phyloP scores from a whole-genome alignment of 2,113 vertebrate genomes.

The Meleagris gallopavo region DNA sequence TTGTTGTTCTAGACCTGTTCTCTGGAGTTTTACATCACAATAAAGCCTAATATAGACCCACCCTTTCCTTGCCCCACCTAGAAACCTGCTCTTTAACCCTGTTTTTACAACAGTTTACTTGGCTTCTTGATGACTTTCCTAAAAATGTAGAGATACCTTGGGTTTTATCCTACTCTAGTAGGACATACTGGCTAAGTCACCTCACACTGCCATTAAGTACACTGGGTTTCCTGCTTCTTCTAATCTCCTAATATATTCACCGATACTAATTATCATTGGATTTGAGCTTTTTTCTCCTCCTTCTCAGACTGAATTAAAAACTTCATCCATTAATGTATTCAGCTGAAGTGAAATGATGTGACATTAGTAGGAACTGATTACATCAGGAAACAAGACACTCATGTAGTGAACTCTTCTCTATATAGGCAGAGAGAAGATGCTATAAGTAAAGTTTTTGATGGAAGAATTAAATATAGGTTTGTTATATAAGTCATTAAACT shows the following conservation, averaged over 20 bases:
- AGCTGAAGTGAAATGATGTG: accelerated
- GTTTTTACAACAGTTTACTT: neutral
- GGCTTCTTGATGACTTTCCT: neutral
- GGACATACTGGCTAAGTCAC: neutral
- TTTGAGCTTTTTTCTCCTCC: neutral
- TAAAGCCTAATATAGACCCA: neutral
- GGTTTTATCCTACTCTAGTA: neutral
- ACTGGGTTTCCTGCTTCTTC: neutral
- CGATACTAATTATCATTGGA: neutral
- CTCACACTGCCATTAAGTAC: neutral
- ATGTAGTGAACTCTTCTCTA: neutral
- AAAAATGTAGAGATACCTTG: neutral
- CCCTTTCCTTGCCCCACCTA: neutral
- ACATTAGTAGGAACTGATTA: neutral
- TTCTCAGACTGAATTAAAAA: neutral
- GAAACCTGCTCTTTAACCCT: neutral
- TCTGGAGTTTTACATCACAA: neutral
- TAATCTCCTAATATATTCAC: neutral
- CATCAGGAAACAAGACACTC: neutral
- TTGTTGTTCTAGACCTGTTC: neutral
- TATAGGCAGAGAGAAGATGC: neutral
- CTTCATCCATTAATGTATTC: neutral
- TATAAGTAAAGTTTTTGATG: neutral
- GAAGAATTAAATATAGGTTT: neutral
- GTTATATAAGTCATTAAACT: neutral